These are phyloP conservation scores for human DNA, from an alignment of 2,113 vertebrate genomes.

Conservation along the genomic window DNA sequence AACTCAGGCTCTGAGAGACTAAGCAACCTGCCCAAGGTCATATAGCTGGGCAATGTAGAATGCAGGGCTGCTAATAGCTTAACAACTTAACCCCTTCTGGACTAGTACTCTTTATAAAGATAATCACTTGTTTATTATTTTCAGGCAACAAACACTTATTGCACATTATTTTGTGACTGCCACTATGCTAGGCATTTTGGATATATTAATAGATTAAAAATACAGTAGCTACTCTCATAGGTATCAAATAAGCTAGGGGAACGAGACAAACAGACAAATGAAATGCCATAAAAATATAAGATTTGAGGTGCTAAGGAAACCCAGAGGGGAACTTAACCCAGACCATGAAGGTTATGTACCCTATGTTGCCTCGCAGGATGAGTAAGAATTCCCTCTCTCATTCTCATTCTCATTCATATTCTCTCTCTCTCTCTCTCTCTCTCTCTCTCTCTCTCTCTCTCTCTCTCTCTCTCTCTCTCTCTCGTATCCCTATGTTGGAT, in stretches of 20 bases:
- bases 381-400: neutral
- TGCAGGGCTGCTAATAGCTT: neutral
- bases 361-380: neutral
- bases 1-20: neutral
- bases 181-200: neutral
- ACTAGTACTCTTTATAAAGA: neutral
- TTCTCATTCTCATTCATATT: too few species aligned
- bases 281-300: constrained; percentile 12
- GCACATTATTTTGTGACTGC: neutral
- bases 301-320: neutral
- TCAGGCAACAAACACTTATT: neutral
- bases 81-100: neutral
- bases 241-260: neutral
- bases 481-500: neutral
- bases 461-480: neutral
- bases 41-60: neutral
- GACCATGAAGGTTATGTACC: neutral
- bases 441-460: neutral
- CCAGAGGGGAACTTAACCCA: neutral
- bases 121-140: neutral
- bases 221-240: neutral
- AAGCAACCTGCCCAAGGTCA: neutral
- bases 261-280: neutral
- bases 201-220: constrained; percentile 8
- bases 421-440: neutral